A percentile compares a stretch with the other conserved stretches of the same genome.
Conservation (phyloP, 1,140 invertebrate species). For the Phymorhynchus buccinoides region DNA sequence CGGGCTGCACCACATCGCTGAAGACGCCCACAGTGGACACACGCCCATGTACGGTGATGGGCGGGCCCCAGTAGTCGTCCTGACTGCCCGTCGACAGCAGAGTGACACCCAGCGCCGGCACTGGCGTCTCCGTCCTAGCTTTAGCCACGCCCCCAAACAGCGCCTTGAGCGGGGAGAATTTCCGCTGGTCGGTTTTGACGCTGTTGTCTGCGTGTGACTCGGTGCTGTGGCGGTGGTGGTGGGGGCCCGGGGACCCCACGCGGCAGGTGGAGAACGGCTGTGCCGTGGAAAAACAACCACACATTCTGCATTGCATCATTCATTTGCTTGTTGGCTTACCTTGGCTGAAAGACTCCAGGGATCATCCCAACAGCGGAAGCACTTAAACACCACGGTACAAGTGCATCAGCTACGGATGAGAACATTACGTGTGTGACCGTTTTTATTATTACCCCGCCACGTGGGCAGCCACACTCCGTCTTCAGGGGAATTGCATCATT, state of each 20-base stretch:
- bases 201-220: slow-evolving; percentile 39
- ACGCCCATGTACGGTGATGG: slow-evolving; percentile 75
- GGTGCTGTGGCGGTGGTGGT: slow-evolving; percentile 30
- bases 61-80: slow-evolving; percentile 76
- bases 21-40: slow-evolving; percentile 76
- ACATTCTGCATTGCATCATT: too few species aligned
- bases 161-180: slow-evolving; percentile 41
- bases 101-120: slow-evolving; percentile 58
- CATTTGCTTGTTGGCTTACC: too few species aligned
- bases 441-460: too few species aligned
- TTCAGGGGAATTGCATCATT: too few species aligned
- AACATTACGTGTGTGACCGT: too few species aligned
- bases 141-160: slow-evolving; percentile 42
- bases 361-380: too few species aligned
- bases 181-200: slow-evolving; percentile 27
- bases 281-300: slow-evolving; percentile 43
- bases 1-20: slow-evolving; percentile 72
- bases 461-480: too few species aligned
- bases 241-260: slow-evolving; percentile 71
- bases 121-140: slow-evolving; percentile 45
- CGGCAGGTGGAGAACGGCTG: slow-evolving; percentile 76
- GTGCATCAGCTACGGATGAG: too few species aligned
- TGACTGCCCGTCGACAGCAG: slow-evolving; percentile 75
- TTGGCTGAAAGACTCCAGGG: too few species aligned
- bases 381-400: too few species aligned